Evolutionary conservation across 2,888 invertebrate species (phyloP), one percentile per base, ranked within the genome.

Genomic region (Drosophila picticornis): DNA sequence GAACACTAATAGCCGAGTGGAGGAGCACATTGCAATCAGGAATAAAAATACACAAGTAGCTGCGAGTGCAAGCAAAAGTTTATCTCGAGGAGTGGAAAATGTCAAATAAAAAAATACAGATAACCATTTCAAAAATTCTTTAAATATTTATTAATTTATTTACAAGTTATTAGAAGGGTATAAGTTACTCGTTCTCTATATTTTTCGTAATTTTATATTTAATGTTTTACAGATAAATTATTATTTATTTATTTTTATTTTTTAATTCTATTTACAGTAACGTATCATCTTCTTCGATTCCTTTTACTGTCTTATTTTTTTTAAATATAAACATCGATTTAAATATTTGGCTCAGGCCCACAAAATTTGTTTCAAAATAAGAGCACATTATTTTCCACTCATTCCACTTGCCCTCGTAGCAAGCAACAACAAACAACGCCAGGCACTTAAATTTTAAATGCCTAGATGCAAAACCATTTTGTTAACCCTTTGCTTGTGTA

Each of bases 371-470:
- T 3, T 32, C 31, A 38, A n/a, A 51, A 60, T 9, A 25, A 46
- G 10, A 40, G 16, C 29, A 51, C 58, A 61, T 80, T 67, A 64
- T 52, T 50, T 62, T 10, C 58, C 75, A 70, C 65, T 75, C 77
- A 65, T 60, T 69, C 60, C 48, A 65, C 69, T 40, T 63, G 40
- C 52, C 29, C 63, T 51, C n/a, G 22, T 68, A 58, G 51, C 64
- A 77, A 53, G 67, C 70, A 50, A 29, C 43, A 56, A 53, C 48
- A 58, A 38, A 59, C 38, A 75, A 65, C 63, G 68, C 62, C 36
- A 62, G 80, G 71, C 77, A 80, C 90, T 82, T 84, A 82, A 84
- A 80, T 84, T 87, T 84, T 84, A 89, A 87, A 84, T 77, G 88
- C 70, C 80, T 36, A 40, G 68, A 58, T 62, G 57, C 62, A 55